Conservation (phyloP, 2,797 vertebrate species). For the Enteromius viviparus region DNA sequence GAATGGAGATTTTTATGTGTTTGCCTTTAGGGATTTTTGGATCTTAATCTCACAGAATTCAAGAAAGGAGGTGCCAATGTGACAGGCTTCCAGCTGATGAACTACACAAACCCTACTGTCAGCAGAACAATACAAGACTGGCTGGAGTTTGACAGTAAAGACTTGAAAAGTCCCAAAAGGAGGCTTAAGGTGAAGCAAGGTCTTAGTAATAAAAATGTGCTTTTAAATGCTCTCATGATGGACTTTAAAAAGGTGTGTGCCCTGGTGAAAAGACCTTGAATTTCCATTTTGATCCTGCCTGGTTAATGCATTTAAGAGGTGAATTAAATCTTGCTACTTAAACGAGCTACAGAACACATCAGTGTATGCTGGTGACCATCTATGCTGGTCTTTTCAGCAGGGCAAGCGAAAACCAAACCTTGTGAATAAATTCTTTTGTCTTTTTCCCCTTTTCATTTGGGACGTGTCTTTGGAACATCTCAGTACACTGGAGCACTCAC, state of each 20-base stretch:
- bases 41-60: constrained; percentile 92
- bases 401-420: background rate
- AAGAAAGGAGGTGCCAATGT: constrained; percentile 90
- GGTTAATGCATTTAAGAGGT: background rate
- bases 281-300: background rate
- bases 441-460: background rate
- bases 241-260: background rate
- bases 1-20: constrained; percentile 19
- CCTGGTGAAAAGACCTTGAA: constrained; percentile 20
- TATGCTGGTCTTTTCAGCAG: constrained; percentile 17
- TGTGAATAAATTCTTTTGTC: background rate
- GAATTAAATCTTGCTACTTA: background rate
- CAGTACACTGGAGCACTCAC: constrained; percentile 96
- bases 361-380: background rate
- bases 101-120: constrained; percentile 82
- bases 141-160: constrained; percentile 89
- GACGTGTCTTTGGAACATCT: background rate
- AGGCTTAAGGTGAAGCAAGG: constrained; percentile 81
- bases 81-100: constrained; percentile 93
- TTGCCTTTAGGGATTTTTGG: constrained; percentile 87
- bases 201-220: background rate
- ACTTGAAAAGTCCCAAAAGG: constrained; percentile 88
- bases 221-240: constrained; percentile 1
- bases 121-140: constrained; percentile 89
- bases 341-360: background rate